Evolutionary conservation across 2,113 vertebrate genomes (phyloP), one percentile per base, ranked within the genome.

Genomic region (Tautogolabrus adspersus): DNA sequence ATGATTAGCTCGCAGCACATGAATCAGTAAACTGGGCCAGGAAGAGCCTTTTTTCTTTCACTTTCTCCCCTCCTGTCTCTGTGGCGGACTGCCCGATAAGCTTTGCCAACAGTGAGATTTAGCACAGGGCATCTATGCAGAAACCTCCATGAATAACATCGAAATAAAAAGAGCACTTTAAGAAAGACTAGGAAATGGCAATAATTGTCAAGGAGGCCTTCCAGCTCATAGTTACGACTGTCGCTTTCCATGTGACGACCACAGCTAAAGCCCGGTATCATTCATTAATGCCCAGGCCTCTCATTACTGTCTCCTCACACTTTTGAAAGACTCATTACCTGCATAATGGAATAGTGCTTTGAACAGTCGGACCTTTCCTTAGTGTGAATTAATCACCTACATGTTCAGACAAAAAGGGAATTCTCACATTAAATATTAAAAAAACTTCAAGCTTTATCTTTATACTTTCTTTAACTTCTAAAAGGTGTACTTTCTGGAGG

Each of bases 291-390:
- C 91, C 83, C 83, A 38, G 82, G 83, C 79, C 92, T 87, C 93
- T 95, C 93, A 94, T 95, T 95, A 95, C 92, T 91, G 89, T 93
- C 93, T 91, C 90, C 91, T 93, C 92, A 91, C 91, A 93, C 88
- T 92, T 94, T 92, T 93, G 93, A 94, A 94, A 95, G 94, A 94
- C 93, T 95, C 94, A 95, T 95, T 95, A 95, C 94, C 93, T 94
- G 91, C 93, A 95, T 94, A 95, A 95, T 94, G 91, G 92, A 94
- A 94, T 85, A 90, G 91, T 88, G 91, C 92, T 90, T 92, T 87
- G 86, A 94, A 94, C 92, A 94, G 86, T 91, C 92, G 91, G 93
- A 94, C 92, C 89, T 91, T 94, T 93, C 91, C 91, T 92, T 85
- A 64, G 84, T 66, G 84, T 78, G 92, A 94, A 95, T 95, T 93